Evolutionary conservation across 1,140 invertebrate genomes (phyloP).

Genomic region (Leptopilina boulardi): DNA sequence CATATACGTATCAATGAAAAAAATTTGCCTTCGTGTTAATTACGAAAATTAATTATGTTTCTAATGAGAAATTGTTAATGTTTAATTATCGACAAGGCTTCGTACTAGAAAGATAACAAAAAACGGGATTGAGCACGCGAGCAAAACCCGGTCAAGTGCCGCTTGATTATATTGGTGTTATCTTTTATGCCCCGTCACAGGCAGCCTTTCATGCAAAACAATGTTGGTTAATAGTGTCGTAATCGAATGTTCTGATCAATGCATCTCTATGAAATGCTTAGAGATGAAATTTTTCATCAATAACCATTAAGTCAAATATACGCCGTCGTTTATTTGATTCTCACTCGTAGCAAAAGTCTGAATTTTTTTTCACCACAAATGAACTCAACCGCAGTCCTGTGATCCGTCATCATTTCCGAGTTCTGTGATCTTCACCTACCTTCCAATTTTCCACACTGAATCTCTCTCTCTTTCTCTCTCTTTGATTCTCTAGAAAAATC

Average conservation of each 20-base stretch:
- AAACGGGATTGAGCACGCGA: neutral
- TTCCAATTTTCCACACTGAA: neutral
- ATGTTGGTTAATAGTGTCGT: neutral
- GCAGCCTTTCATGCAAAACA: constrained; percentile 20
- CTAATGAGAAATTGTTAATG: neutral
- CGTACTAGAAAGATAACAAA: neutral
- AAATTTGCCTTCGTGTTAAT: neutral
- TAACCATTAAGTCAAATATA: neutral
- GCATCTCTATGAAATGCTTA: neutral
- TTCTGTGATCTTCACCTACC: constrained; percentile 23
- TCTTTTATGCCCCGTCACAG: neutral
- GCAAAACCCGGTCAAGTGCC: neutral
- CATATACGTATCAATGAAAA: too few relatives aligned
- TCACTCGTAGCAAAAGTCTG: neutral
- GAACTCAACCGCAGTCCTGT: neutral
- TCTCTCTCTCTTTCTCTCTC: neutral
- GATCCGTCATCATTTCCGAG: constrained; percentile 19
- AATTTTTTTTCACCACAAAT: neutral
- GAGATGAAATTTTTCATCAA: neutral
- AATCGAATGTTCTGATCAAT: constrained; percentile 20
- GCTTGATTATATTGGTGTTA: neutral
- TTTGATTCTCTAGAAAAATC: neutral
- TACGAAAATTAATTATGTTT: neutral
- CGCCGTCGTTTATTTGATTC: neutral
- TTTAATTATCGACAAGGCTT: neutral